Evolutionary conservation across 2,888 invertebrate genomes (phyloP), one percentile per base, ranked within the genome.

Genomic region (Spicauda simplicius): DNA sequence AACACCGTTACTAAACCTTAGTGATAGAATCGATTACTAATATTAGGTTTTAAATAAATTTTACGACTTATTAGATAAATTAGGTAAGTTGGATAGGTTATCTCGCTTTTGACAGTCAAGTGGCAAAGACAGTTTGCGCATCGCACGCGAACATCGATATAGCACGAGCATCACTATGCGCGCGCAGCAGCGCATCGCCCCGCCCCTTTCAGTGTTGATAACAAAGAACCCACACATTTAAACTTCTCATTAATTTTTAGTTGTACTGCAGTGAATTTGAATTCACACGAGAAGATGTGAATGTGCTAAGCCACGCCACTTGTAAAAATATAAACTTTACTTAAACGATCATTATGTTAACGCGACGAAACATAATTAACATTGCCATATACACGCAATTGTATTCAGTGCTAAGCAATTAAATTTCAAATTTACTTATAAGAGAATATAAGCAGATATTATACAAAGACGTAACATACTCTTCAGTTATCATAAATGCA

Each of bases 181-280:
- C 75, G 75, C 75, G 73, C 72, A 70, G 69, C 72, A 72, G 68
- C 70, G 73, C 73, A 69, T 69, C 72, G 68, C 64, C 71, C 72
- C 71, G 69, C 73, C 70, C 63, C 54, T 70, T 71, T 70, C 69
- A 25, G 64, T 72, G 73, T 73, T 74, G 70, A 73, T 73, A 74
- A 73, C 75, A 74, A 75, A 75, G 74, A 74, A 70, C 74, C 69
- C 73, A 74, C 72, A 75, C 72, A 71, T 72, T 75, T 72, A 72
- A 73, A 75, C 66, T 74, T 75, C 73, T 75, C 73, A 73, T 75
- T 75, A 75, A 70, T 74, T 72, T 73, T 75, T 70, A 74, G 72
- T 73, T 72, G 65, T 65, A 74, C 75, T 74, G 74, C 73, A 74
- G 74, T 71, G 69, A 59, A 72, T 71, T 69, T 70, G 59, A 67